phyloP scores from a whole-genome alignment of 2,888 invertebrate species.

The Hypselothyrea guttata region DNA sequence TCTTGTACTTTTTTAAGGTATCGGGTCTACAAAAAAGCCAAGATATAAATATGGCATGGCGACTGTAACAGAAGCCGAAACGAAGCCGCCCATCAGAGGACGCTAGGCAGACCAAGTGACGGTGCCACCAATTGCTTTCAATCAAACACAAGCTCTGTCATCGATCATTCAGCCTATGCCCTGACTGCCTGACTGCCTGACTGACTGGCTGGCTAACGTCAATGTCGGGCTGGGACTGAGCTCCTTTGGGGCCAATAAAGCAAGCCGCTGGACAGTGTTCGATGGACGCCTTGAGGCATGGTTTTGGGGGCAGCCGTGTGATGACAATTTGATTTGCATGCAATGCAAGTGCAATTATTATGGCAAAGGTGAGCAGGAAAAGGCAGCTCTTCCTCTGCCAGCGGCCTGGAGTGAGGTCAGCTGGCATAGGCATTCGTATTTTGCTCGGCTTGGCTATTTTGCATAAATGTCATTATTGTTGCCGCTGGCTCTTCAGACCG shows the following conservation, averaged over 20 bases:
- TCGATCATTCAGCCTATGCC: constrained; percentile 75
- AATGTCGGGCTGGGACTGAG: constrained; percentile 41
- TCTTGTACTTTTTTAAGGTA: too few relatives aligned
- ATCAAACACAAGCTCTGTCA: constrained; percentile 80
- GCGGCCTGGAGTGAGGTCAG: constrained; percentile 17
- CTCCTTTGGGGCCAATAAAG: constrained; percentile 78
- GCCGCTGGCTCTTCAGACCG: constrained; percentile 65
- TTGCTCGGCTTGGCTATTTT: constrained; percentile 57
- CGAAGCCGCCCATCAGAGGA: constrained; percentile 28
- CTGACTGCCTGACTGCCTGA: constrained; percentile 33
- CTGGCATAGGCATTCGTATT: constrained; percentile 8
- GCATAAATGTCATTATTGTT: constrained; percentile 78
- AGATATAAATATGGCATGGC: not conserved
- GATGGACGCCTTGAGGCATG: constrained; percentile 20
- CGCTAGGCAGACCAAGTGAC: constrained; percentile 63
- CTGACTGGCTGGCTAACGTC: constrained; percentile 43
- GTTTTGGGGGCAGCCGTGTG: constrained; percentile 60
- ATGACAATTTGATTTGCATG: constrained; percentile 81
- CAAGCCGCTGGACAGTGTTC: constrained; percentile 56
- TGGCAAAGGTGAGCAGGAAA: constrained; percentile 74
- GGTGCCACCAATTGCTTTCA: constrained; percentile 80
- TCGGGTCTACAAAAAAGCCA: too few relatives aligned
- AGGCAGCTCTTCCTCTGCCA: constrained; percentile 25
- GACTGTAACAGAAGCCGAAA: not conserved
- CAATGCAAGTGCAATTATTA: constrained; percentile 81